These are phyloP conservation scores for Meiosimyza platycephala DNA, from an alignment of 2,888 invertebrate genomes.

Conservation along the genomic window DNA sequence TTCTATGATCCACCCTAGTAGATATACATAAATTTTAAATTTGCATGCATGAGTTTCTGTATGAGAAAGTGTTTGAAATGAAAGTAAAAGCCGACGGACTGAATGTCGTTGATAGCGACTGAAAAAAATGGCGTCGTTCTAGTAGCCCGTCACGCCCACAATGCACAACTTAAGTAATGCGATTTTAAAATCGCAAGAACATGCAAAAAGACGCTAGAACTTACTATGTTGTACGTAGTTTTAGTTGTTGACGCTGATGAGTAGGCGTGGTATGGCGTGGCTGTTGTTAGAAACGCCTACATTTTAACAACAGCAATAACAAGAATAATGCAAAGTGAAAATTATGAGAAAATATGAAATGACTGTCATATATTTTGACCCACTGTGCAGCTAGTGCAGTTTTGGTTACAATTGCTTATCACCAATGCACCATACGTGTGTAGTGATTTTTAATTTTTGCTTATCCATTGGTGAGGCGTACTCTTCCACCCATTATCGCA, in stretches of 20 bases:
- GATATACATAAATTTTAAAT: background rate
- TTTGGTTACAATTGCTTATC: constrained; percentile 17
- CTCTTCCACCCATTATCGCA: background rate
- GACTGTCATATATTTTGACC: too few species aligned
- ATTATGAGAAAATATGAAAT: background rate
- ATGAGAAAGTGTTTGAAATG: background rate
- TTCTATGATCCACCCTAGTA: background rate
- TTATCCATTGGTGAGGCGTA: background rate
- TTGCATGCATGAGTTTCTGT: background rate
- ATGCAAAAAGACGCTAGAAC: background rate
- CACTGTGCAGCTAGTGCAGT: constrained; percentile 1
- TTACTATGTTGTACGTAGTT: background rate
- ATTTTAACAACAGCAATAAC: background rate
- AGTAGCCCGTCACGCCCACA: constrained; percentile 7
- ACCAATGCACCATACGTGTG: constrained; percentile 8
- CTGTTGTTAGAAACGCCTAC: constrained; percentile 26
- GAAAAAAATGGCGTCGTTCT: background rate
- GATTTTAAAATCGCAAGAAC: constrained; percentile 32
- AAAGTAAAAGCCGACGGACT: constrained; percentile 16
- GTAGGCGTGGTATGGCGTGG: constrained; percentile 16
- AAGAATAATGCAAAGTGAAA: constrained; percentile 1
- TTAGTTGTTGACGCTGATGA: constrained; percentile 3
- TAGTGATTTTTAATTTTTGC: background rate
- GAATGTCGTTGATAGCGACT: background rate
- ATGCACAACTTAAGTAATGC: constrained; percentile 16